Conservation (phyloP, 1,140 invertebrate species). For the Melanaphis sacchari region DNA sequence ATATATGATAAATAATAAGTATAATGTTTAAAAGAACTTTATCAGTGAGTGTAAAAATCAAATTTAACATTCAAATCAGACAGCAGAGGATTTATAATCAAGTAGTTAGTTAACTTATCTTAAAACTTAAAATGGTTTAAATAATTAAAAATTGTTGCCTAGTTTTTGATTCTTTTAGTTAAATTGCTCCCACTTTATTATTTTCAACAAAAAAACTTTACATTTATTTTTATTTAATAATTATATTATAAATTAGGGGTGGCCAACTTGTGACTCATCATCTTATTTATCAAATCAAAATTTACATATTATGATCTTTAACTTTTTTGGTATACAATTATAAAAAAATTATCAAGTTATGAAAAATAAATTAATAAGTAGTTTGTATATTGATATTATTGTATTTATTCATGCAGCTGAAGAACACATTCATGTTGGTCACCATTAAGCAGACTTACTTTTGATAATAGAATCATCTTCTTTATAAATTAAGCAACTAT, state of each 20-base stretch:
- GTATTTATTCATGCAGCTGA: no score
- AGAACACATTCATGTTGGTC: no score
- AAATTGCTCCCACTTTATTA: no score
- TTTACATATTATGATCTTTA: no score
- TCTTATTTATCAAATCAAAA: no score
- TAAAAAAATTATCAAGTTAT: no score
- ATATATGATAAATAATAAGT: not conserved
- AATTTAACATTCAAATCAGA: not conserved
- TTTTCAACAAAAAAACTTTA: not conserved
- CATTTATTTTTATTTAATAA: not conserved
- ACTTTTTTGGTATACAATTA: no score
- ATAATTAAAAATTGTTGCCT: not conserved
- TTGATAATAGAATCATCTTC: not conserved
- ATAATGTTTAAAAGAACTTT: not conserved
- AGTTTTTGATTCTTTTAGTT: not conserved
- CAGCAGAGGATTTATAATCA: not conserved
- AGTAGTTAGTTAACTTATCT: not conserved
- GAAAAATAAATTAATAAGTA: no score
- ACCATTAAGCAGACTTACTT: not conserved
- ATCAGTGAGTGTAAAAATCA: not conserved
- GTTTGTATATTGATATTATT: no score
- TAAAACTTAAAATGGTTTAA: not conserved
- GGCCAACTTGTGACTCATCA: no score
- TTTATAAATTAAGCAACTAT: not conserved
- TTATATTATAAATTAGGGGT: not conserved